Evolutionary conservation across 2,113 vertebrate genomes (phyloP).

Genomic region (Irena cyanogastra): DNA sequence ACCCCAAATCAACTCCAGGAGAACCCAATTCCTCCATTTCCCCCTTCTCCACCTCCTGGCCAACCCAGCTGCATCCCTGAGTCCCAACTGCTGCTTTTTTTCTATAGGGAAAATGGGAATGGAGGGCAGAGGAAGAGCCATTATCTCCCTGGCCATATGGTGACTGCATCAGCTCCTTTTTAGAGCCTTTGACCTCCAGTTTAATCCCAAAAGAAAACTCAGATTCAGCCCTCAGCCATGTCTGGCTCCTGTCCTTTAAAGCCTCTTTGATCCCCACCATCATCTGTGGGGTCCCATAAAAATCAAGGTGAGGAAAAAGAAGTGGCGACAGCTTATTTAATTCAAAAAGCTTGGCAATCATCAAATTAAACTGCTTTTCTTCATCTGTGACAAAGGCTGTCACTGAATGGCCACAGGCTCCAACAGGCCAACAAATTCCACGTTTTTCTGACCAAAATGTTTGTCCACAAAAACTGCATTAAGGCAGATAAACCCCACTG

Average conservation of each 20-base stretch:
- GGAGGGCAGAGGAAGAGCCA: neutral
- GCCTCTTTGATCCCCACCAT: neutral
- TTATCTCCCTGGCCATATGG: neutral
- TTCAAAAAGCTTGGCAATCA: neutral
- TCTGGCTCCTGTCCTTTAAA: neutral
- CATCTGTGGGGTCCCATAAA: neutral
- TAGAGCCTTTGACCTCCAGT: neutral
- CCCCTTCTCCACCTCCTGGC: neutral
- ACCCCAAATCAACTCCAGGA: neutral
- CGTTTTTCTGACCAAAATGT: neutral
- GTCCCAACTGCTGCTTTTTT: neutral
- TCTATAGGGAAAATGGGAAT: neutral
- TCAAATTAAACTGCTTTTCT: neutral
- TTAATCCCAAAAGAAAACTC: neutral
- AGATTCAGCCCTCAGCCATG: neutral
- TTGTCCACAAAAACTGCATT: neutral
- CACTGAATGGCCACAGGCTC: rapidly evolving
- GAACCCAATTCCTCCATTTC: neutral
- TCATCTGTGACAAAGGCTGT: neutral
- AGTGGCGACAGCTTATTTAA: neutral
- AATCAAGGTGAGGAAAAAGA: neutral
- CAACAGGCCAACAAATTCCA: neutral
- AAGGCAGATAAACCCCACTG: neutral
- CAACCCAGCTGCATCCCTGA: neutral
- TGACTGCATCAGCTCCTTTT: neutral